Evolutionary conservation across 2,888 invertebrate genomes (phyloP), one percentile per base, ranked within the genome.

Genomic region (Hermaeophaga mercurialis): DNA sequence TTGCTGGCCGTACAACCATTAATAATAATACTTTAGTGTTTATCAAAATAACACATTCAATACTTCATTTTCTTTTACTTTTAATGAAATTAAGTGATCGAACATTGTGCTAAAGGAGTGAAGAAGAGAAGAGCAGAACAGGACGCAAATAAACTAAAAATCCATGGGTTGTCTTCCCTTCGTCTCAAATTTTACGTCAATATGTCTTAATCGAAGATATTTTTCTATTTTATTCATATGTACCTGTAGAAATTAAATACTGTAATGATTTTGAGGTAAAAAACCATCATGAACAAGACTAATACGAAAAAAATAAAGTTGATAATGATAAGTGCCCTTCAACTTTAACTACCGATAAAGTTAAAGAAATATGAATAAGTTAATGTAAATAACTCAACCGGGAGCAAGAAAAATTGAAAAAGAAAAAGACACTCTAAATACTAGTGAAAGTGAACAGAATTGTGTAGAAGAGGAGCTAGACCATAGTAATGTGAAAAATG

Each of bases 291-390:
- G 54, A 68, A 65, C 59, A 70, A 69, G 70, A 69, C 65, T 65
- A 64, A 69, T 52, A 58, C 56, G 50, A 68, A 64, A 60, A 59
- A 62, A 47, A 60, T 62, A 63, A 66, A 55, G 60, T 63, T 59
- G 66, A 67, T 59, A 69, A 69, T 58, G 66, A 67, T 59, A 69
- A 70, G 64, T 68, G 70, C 57, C 63, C 69, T 65, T 64, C 67
- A 60, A 63, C 64, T 59, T 46, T 59, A 49, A 54, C 58, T 39
- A 57, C 60, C 46, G 61, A 60, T 57, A 59, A 60, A 24, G 49
- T 57, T 49, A 63, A 54, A 61, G 60, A 64, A 41, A 45, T 63
- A 53, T 60, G 70, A 69, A 11, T 31, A 68, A 56, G 58, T 61
- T 26, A 52, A 53, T 47, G 58, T 62, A 31, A 55, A 58, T 60